Evolutionary conservation across 2,888 invertebrate species (phyloP), one percentile per base, ranked within the genome.

Genomic region (Acheta domesticus): DNA sequence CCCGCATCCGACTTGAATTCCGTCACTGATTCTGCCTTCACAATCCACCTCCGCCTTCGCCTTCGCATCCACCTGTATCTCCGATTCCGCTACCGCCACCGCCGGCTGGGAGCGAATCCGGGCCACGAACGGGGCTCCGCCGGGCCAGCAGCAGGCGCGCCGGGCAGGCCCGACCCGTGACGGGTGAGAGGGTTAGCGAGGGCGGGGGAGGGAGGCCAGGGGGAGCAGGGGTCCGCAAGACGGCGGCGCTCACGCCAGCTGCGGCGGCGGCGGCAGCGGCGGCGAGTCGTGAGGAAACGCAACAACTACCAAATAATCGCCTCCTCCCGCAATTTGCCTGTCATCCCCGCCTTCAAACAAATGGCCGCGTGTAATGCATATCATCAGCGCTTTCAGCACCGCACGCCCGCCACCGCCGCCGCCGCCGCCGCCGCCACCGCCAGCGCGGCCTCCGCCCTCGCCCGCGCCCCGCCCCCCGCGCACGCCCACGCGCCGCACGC

Each of bases 251-350:
- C 62, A 62, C 62, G n/a, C 62, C 62, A 62, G 62, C 62, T 62
- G 62, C 62, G 62, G 62, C n/a, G 62, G 62, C 14, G 62, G 19
- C 62, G 62, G n/a, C n/a, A n/a, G 19, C 50, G 50, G 62, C 62
- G 62, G 62, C n/a, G n/a, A n/a, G 16, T 62, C 62, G 62, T 62
- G 62, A 62, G 62, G 62, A 62, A 62, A 62, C 62, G 62, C 62
- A 62, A 62, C 62, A 62, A 62, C 62, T 62, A 62, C 62, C 62
- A 62, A 62, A 62, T 62, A 62, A 62, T 62, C n/a, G 62, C 62
- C 62, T 19, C 62, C 12, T 62, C 62, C 62, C 62, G 62, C 62
- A 62, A 62, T 62, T 62, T 62, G n/a, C 62, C 62, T 62, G 62
- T 62, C 62, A 62, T 62, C 62, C 62, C 62, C 62, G 62, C 62